Evolutionary conservation across 2,888 invertebrate species (phyloP).

Genomic region (Chironomus tentans): DNA sequence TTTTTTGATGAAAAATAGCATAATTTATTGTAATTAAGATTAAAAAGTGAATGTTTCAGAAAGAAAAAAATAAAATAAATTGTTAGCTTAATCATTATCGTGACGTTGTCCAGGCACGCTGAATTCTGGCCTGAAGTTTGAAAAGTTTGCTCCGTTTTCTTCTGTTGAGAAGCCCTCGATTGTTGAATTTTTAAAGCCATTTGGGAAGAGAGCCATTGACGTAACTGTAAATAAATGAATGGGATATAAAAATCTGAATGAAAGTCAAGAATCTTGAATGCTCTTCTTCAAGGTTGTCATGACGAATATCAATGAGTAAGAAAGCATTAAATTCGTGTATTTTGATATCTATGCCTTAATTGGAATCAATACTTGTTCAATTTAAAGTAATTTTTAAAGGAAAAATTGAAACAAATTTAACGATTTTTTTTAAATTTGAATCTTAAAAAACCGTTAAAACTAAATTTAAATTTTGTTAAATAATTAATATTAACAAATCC

Average conservation of each 20-base stretch:
- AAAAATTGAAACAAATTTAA: too few relatives aligned
- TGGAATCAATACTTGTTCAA: too few relatives aligned
- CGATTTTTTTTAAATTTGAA: too few relatives aligned
- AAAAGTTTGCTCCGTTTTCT: slow-evolving; percentile 71
- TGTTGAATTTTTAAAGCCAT: slow-evolving; percentile 65
- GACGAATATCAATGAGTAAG: too few relatives aligned
- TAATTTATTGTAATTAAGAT: neutral
- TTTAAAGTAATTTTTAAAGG: too few relatives aligned
- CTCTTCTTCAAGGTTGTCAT: too few relatives aligned
- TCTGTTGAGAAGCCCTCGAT: slow-evolving; percentile 61
- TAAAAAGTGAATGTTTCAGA: too few relatives aligned
- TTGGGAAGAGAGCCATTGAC: slow-evolving; percentile 71
- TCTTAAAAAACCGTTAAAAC: neutral
- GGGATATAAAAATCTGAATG: neutral
- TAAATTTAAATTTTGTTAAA: neutral
- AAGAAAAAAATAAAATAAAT: too few relatives aligned
- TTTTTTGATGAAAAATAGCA: neutral
- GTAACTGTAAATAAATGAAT: slow-evolving; percentile 38
- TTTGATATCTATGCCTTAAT: too few relatives aligned
- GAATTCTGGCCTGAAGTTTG: slow-evolving; percentile 84
- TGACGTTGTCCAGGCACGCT: slow-evolving; percentile 35
- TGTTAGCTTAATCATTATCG: neutral
- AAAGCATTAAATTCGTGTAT: too few relatives aligned
- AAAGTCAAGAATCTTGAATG: too few relatives aligned
- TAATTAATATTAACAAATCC: too few relatives aligned